Evolutionary conservation across 2,797 vertebrate species (phyloP), one percentile per base, ranked within the genome.

Genomic region (Decapterus maruadsi): DNA sequence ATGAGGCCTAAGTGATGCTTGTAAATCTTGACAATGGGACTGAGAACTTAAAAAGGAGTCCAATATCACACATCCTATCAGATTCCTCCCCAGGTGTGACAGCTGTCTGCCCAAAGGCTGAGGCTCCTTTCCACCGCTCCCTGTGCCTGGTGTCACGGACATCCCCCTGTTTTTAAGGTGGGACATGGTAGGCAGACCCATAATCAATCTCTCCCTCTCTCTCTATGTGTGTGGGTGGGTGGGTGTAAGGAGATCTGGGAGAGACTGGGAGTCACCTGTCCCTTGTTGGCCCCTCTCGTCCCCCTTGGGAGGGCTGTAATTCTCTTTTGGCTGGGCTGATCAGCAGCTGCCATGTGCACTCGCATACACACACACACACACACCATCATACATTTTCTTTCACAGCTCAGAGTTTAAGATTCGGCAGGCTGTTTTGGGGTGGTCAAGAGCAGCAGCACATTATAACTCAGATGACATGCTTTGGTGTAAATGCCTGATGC

Each of bases 191-290:
- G 84, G 83, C 60, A 68, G 66, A 48, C 65, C 73, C 67, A 84
- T 64, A 78, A 72, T 89, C 85, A 87, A 79, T 86, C 70, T 72
- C 55, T 72, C 48, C 68, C 26, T 40, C 62, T 59, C 29, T 40
- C 65, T 59, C 26, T 60, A n/a, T 48, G 38, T 40, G 40, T 9
- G 54, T 46, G 81, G 4, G 81, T 67, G 64, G 17, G 79, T 53
- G 76, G 42, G 64, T 85, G 91, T 90, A 90, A 91, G 85, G 61
- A 89, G 86, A 93, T 91, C 89, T 92, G 87, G 87, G 85, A 91
- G 78, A 87, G 81, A 87, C 87, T 83, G 81, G 75, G 81, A 92
- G 87, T 93, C 93, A 93, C 90, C 92, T 93, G 90, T 92, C 91
- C 86, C 90, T 90, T 77, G 84, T 89, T 92, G 91, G 91, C 92